Evolutionary conservation across 2,113 vertebrate species (phyloP).

Genomic region (Odobenus rosmarus): DNA sequence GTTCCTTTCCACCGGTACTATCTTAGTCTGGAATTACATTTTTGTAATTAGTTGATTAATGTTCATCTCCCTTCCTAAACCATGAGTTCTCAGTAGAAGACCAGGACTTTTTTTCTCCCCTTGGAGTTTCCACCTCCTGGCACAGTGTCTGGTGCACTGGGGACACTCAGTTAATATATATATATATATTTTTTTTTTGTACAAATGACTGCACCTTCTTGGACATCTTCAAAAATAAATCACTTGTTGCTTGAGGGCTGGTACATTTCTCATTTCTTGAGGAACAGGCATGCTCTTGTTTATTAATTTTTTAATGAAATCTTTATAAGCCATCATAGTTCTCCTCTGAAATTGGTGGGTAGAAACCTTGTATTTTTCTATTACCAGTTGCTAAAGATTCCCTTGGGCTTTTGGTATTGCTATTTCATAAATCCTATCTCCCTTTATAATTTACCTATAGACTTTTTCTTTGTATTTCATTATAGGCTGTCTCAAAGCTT

Average conservation of each 20-base stretch:
- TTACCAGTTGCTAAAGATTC: neutral
- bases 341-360: conserved; percentile 20
- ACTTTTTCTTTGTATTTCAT: conserved; percentile 34
- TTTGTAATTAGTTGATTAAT: neutral
- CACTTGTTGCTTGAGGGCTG: neutral
- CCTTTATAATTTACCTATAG: neutral
- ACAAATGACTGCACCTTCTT: neutral
- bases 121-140: neutral
- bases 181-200: neutral
- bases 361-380: neutral
- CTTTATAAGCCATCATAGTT: neutral
- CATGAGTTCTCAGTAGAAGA: neutral
- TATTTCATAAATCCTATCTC: neutral
- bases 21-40: neutral
- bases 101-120: neutral
- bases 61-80: neutral
- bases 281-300: neutral
- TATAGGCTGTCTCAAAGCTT: neutral
- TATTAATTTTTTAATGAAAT: conserved; percentile 22
- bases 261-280: neutral
- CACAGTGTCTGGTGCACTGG: neutral
- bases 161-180: neutral
- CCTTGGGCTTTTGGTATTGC: neutral
- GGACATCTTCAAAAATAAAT: neutral
- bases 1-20: neutral